These are phyloP conservation scores for Dermatophagoides farinae DNA, from an alignment of 1,140 invertebrate genomes.

Conservation along the genomic window DNA sequence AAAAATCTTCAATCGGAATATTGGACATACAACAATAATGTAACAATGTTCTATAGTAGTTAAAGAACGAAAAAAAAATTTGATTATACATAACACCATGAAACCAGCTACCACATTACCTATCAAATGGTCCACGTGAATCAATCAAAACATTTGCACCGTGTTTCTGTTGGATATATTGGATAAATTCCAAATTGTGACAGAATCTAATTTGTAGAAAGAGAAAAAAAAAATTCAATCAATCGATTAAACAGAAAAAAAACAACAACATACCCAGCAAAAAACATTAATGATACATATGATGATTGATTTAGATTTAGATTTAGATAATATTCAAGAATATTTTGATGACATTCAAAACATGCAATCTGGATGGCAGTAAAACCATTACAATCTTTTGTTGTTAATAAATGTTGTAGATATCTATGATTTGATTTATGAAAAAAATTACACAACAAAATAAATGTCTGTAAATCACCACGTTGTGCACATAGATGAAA, in stretches of 20 bases:
- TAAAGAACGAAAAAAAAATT: background rate
- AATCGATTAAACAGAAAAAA: background rate
- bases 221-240: background rate
- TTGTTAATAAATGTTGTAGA: background rate
- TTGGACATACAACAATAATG: constrained; percentile 12
- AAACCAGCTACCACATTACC: background rate
- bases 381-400: constrained; percentile 5
- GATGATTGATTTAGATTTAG: background rate
- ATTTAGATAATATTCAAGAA: background rate
- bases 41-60: background rate
- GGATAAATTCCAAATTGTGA: background rate
- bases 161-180: background rate
- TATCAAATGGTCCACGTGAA: background rate
- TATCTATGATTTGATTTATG: background rate
- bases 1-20: background rate
- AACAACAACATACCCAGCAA: constrained; percentile 7
- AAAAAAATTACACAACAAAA: background rate
- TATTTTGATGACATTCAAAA: background rate
- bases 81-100: background rate
- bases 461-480: background rate
- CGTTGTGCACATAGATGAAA: background rate
- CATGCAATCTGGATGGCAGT: background rate
- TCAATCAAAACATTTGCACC: background rate
- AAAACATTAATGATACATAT: constrained; percentile 1
- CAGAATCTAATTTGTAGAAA: background rate